Conservation (phyloP, 2,888 invertebrate species). For the Hemithea aestivaria region DNA sequence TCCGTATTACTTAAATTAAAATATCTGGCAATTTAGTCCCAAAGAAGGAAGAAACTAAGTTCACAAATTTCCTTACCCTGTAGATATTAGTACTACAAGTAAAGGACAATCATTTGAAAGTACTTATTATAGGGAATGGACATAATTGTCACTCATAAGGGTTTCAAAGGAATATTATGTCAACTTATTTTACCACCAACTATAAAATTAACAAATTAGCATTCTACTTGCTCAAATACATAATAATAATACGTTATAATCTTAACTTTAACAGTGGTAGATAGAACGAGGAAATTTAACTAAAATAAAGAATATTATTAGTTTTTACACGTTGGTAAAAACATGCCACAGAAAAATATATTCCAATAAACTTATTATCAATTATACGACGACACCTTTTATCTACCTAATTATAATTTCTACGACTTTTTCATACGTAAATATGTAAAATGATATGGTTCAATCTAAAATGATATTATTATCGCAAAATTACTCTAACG, state of each 20-base stretch:
- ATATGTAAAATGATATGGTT: slow-evolving; percentile 72
- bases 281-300: slow-evolving; percentile 48
- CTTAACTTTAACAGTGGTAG: slow-evolving; percentile 58
- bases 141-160: too few relatives aligned
- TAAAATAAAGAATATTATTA: slow-evolving; percentile 45
- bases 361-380: slow-evolving; percentile 24
- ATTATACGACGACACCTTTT: slow-evolving; percentile 25
- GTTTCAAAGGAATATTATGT: not conserved
- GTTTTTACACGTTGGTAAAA: not conserved
- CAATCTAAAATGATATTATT: slow-evolving; percentile 54
- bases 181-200: slow-evolving; percentile 7
- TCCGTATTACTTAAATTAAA: slow-evolving; percentile 39
- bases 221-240: slow-evolving; percentile 40
- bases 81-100: not conserved
- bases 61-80: slow-evolving; percentile 5
- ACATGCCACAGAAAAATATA: slow-evolving; percentile 33
- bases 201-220: slow-evolving; percentile 10
- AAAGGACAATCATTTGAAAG: too few relatives aligned
- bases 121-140: too few relatives aligned
- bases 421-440: slow-evolving; percentile 45
- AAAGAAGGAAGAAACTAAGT: slow-evolving; percentile 5
- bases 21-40: slow-evolving; percentile 58
- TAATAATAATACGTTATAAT: slow-evolving; percentile 20
- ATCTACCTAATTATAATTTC: slow-evolving; percentile 45
- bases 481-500: slow-evolving; percentile 60